Conservation (phyloP, 2,888 invertebrate species). For the Himalopsyche tibetana region DNA sequence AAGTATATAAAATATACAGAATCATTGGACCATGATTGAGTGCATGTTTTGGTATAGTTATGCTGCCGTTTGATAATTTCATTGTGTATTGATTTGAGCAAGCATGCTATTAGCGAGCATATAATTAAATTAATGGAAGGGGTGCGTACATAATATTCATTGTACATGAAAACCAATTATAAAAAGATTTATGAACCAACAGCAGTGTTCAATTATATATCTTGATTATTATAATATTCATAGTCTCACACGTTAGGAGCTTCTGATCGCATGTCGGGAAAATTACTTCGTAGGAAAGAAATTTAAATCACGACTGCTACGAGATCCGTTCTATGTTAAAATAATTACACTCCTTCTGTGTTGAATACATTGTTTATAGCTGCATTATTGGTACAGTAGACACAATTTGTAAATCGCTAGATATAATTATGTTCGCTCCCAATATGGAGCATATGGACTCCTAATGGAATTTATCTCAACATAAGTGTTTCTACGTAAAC, state of each 20-base stretch:
- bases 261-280: slow-evolving; percentile 1
- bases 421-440: no score
- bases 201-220: not conserved
- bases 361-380: not conserved
- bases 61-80: no score
- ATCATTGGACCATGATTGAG: no score
- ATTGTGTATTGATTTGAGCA: no score
- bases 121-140: not conserved
- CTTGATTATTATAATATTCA: slow-evolving; percentile 20
- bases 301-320: not conserved
- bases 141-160: not conserved
- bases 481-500: no score
- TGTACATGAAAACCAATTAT: not conserved
- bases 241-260: slow-evolving; percentile 2
- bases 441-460: no score
- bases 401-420: no score
- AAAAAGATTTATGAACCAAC: not conserved
- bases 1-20: no score
- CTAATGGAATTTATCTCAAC: no score
- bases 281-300: slow-evolving; percentile 1
- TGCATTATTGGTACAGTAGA: not conserved
- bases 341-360: not conserved
- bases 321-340: not conserved
- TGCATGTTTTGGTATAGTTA: no score
- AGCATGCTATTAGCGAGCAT: no score